These are phyloP conservation scores for Agrochola circellaris DNA, from an alignment of 2,888 invertebrate species.

Conservation along the genomic window DNA sequence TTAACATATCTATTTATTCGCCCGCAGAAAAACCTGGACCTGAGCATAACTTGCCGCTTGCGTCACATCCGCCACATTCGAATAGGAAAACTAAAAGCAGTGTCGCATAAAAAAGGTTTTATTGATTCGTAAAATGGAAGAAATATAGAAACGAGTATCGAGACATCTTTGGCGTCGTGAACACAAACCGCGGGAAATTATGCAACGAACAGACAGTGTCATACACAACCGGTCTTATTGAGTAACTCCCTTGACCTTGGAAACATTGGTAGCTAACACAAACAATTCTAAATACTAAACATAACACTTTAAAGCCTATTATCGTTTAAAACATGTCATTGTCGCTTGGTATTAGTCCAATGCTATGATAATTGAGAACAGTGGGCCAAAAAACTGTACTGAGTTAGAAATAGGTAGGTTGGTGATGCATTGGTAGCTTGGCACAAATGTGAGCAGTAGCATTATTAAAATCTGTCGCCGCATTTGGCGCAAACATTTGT, in stretches of 20 bases:
- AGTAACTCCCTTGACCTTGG: conserved; percentile 86
- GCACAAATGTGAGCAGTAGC: conserved; percentile 62
- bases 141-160: conserved; percentile 39
- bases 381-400: conserved; percentile 85
- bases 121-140: conserved; percentile 44
- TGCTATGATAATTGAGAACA: conserved; percentile 84
- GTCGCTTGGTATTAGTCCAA: conserved; percentile 88
- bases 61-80: conserved; percentile 25
- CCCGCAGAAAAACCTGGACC: conserved; percentile 12
- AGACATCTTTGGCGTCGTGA: conserved; percentile 57
- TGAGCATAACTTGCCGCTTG: conserved; percentile 12
- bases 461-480: conserved; percentile 63
- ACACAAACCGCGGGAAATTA: conserved; percentile 77
- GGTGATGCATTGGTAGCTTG: conserved; percentile 66
- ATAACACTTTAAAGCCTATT: conserved; percentile 75
- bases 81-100: conserved; percentile 40
- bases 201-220: conserved; percentile 76
- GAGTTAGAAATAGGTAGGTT: conserved; percentile 72
- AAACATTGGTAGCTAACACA: conserved; percentile 56
- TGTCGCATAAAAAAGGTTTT: conserved; percentile 38
- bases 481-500: conserved; percentile 71
- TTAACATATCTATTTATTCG: conserved; percentile 20
- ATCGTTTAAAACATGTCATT: conserved; percentile 80
- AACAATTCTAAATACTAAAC: conserved; percentile 75
- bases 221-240: conserved; percentile 79